Percentiles rank a stretch among this genome's conserved stretches.
These are phyloP conservation scores for Cryptocephalus moraei DNA, from an alignment of 2,888 invertebrate genomes.

Conservation along the genomic window DNA sequence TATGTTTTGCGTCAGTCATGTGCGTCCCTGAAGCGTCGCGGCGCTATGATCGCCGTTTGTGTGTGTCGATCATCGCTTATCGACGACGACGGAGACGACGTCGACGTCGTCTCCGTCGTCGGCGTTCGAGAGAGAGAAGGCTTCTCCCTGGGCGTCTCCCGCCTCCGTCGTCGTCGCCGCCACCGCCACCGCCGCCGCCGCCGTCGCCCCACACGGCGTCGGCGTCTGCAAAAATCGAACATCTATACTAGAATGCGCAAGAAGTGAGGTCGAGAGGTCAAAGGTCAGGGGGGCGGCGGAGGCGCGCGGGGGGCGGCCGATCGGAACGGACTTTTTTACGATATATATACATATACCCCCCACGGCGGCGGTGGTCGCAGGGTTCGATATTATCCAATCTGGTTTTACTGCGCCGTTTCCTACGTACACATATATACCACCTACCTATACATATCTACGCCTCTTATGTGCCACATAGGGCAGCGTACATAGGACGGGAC, in stretches of 20 bases:
- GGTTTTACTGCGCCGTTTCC: conserved; percentile 17
- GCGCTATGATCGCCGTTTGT: no score
- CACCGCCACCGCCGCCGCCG: conserved; percentile 9
- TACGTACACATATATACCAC: background rate
- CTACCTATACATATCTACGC: background rate
- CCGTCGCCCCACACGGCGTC: conserved; percentile 25
- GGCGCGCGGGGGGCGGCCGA: conserved; percentile 22
- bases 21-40: no score
- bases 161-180: background rate
- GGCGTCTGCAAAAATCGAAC: conserved; percentile 39
- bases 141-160: conserved; percentile 15
- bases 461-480: background rate
- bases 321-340: conserved; percentile 34
- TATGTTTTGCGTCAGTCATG: no score
- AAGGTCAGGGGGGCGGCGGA: conserved; percentile 18
- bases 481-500: conserved; percentile 3
- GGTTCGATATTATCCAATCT: conserved; percentile 28
- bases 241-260: conserved; percentile 37
- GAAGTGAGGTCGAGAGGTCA: conserved; percentile 26
- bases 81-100: no score
- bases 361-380: background rate
- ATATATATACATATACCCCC: conserved; percentile 26
- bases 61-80: no score
- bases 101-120: no score
- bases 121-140: background rate